Evolutionary conservation across 2,113 vertebrate species (phyloP).

Genomic region (Corythoichthys haematopterus): DNA sequence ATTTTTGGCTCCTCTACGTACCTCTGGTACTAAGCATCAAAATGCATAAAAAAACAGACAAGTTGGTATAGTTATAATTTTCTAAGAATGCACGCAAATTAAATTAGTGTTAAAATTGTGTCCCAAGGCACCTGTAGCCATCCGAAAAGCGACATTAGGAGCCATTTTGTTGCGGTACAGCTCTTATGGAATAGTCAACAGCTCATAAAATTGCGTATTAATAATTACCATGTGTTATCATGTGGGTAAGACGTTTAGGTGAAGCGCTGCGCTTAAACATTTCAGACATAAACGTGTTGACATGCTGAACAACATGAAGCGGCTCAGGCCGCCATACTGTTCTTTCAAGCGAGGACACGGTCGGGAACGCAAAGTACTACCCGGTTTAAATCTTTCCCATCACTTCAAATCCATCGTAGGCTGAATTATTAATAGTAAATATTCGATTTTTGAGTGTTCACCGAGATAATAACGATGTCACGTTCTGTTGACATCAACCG

Average conservation of each 20-base stretch:
- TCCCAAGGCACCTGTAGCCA: neutral
- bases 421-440: neutral
- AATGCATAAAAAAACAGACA: too few species aligned
- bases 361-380: conserved; percentile 31
- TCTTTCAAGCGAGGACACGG: neutral
- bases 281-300: neutral
- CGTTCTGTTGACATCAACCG: neutral
- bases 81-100: too few species aligned
- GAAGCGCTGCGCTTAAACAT: neutral
- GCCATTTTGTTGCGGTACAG: neutral
- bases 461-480: neutral
- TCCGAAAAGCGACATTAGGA: neutral
- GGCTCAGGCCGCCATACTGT: conserved; percentile 36
- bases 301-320: neutral
- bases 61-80: too few species aligned
- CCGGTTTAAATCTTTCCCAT: neutral
- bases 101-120: too few species aligned
- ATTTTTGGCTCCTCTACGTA: too few species aligned
- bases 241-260: neutral
- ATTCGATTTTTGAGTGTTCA: neutral
- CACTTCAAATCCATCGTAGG: neutral
- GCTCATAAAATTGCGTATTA: neutral
- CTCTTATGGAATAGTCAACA: neutral
- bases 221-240: neutral
- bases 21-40: too few species aligned